phyloP scores from a whole-genome alignment of 2,113 vertebrate species.

The Tichodroma muraria region DNA sequence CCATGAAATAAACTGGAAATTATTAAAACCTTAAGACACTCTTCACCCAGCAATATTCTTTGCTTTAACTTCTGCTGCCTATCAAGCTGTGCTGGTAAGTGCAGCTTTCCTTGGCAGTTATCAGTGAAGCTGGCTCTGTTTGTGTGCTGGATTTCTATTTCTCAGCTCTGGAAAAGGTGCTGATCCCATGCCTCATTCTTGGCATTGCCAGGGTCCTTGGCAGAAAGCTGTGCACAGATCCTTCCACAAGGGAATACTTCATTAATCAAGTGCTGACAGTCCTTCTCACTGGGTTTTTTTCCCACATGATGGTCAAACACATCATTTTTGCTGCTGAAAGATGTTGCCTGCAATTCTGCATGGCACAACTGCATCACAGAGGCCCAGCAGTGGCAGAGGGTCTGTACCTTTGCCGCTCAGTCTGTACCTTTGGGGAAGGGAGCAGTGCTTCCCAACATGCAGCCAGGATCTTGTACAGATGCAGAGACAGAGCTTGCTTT shows the following conservation, averaged over 20 bases:
- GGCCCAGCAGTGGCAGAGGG: background rate
- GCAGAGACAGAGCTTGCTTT: background rate
- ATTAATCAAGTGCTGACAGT: background rate
- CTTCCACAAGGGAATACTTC: background rate
- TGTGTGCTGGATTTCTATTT: background rate
- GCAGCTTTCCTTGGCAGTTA: background rate
- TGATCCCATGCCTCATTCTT: background rate
- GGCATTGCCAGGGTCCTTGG: background rate
- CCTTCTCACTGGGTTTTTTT: background rate
- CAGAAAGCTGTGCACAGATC: background rate
- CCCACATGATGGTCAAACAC: background rate
- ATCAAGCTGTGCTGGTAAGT: background rate
- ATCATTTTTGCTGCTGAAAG: background rate
- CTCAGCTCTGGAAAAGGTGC: background rate
- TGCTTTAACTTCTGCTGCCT: background rate
- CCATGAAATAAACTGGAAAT: background rate
- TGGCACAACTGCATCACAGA: rapidly evolving
- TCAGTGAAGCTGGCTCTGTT: background rate
- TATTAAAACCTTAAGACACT: background rate
- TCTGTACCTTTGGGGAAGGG: background rate
- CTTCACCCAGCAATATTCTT: background rate
- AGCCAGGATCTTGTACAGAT: rapidly evolving
- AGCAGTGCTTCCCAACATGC: background rate
- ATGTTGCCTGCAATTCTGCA: background rate
- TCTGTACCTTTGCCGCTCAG: background rate